Evolutionary conservation across 2,113 vertebrate species (phyloP), one percentile per base, ranked within the genome.

Genomic region (Chaetura pelagica): DNA sequence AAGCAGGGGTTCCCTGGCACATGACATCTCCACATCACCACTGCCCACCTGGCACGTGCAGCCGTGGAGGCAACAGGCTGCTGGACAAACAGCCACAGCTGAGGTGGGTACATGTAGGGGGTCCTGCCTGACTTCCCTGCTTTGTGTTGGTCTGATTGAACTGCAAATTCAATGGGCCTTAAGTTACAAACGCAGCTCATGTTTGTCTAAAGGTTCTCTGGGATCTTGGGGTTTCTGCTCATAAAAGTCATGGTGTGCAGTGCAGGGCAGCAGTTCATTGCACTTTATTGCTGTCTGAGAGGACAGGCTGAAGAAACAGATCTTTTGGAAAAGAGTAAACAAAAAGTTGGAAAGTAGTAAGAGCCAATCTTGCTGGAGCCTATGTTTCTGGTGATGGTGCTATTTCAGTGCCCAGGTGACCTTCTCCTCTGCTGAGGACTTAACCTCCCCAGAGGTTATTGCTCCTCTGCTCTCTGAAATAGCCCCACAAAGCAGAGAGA

Each of bases 181-280:
- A 18, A 81, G 66, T n/a, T 34, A 51, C 24, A 35, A 57, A 17
- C 5, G 16, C 55, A 35, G 51, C 7, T 34, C 0, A 20, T 0
- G 1, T 58, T 52, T 59, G 42, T 40, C 32, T 71, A 38, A 49
- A 58, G 59, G n/a, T 3, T 75, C 67, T 52, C 62, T 9, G 51
- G 34, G 16, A 30, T 15, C 42, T 58, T 13, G 2, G 52, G 7
- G 7, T 17, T 82, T 63, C 52, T 58, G 20, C 64, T 71, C 18
- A 0, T 48, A 21, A 44, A 38, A 42, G 15, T 10, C 2, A 1
- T 4, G 8, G 32, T 0, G 3, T 16, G 48, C 46, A 17, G 14
- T 15, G 13, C 27, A 0, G 42, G 85, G 82, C 52, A 78, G 78
- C 82, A 58, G 63, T 59, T 75, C 26, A 0, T 2, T 4, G 6